phyloP scores from a whole-genome alignment of 1,140 invertebrate species.

The Zaprionus kolodkinae region DNA sequence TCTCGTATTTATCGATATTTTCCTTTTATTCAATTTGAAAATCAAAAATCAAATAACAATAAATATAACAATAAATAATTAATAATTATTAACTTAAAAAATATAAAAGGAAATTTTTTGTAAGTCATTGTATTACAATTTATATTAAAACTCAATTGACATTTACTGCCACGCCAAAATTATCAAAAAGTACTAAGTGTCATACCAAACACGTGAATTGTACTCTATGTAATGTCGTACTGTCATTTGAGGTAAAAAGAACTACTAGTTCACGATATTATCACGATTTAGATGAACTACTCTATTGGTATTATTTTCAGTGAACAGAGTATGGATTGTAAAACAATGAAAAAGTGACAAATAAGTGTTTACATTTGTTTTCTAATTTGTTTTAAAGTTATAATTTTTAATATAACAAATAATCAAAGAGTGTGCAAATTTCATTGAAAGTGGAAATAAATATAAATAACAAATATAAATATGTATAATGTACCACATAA shows the following conservation, averaged over 20 bases:
- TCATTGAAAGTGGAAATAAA: slow-evolving; percentile 52
- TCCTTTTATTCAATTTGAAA: no score
- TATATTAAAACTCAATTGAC: not conserved
- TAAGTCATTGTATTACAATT: no score
- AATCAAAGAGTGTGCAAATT: slow-evolving; percentile 45
- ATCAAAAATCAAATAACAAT: no score
- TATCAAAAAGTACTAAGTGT: slow-evolving; percentile 3
- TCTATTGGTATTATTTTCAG: slow-evolving; percentile 64
- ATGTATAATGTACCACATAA: slow-evolving; percentile 86
- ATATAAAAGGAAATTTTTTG: no score
- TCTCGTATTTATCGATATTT: no score
- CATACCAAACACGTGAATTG: slow-evolving; percentile 1
- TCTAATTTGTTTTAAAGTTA: slow-evolving; percentile 81
- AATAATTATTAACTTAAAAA: no score
- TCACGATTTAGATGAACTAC: slow-evolving; percentile 43
- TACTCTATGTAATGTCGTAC: slow-evolving; percentile 1
- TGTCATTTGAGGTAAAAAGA: slow-evolving; percentile 17
- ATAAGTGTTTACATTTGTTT: slow-evolving; percentile 77
- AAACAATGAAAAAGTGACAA: slow-evolving; percentile 79
- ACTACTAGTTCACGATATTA: slow-evolving; percentile 42
- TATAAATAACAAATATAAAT: slow-evolving; percentile 67
- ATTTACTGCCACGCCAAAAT: not conserved
- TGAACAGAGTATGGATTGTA: slow-evolving; percentile 74
- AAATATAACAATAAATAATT: no score
- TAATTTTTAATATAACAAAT: slow-evolving; percentile 65